A percentile compares a stretch with the other conserved stretches of the same genome.
Evolutionary conservation across 2,888 invertebrate genomes (phyloP).

Genomic region (Serripes groenlandicus): DNA sequence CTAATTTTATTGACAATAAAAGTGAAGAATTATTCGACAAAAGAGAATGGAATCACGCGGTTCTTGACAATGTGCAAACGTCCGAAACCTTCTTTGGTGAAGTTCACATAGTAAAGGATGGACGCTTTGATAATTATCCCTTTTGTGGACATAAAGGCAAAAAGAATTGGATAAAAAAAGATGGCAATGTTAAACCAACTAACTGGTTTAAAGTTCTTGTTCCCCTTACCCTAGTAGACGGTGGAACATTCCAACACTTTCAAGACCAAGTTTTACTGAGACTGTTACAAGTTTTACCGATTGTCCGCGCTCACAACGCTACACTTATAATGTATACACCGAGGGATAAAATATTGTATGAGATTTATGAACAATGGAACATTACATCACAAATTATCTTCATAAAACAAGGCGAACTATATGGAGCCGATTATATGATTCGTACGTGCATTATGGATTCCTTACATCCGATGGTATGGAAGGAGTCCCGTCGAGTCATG

Average conservation of each 20-base stretch:
- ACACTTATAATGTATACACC: constrained; percentile 10
- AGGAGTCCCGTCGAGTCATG: constrained; percentile 4
- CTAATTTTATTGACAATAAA: constrained; percentile 1
- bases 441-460: constrained; percentile 20
- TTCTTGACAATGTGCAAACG: not conserved
- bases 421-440: constrained; percentile 27
- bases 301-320: not conserved
- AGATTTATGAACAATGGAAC: constrained; percentile 9
- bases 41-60: constrained; percentile 6
- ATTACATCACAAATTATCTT: constrained; percentile 16
- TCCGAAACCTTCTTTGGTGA: constrained; percentile 1
- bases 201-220: constrained; percentile 11
- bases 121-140: not conserved
- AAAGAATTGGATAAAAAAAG: not conserved
- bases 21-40: not conserved
- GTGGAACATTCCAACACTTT: constrained; percentile 36
- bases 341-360: constrained; percentile 34
- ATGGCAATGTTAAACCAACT: not conserved
- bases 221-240: constrained; percentile 1
- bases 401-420: not conserved
- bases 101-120: not conserved
- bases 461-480: constrained; percentile 30
- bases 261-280: constrained; percentile 31
- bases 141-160: not conserved
- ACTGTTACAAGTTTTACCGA: constrained; percentile 28